Percentiles rank a stretch among this genome's conserved stretches.
Conservation (phyloP, 1,140 invertebrate species). For the Ctenoplectra terminalis region DNA sequence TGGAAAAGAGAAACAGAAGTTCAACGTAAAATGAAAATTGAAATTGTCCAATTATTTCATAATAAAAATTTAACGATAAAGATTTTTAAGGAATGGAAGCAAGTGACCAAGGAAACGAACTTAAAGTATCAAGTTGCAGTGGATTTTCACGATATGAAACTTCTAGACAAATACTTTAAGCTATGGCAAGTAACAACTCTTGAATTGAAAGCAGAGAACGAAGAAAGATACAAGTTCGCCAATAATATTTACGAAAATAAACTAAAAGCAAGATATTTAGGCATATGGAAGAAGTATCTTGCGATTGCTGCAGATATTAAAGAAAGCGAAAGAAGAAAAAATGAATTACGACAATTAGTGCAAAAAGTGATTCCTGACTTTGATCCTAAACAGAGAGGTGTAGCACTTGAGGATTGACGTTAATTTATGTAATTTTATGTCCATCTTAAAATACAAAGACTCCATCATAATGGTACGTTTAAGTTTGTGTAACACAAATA, state of each 20-base stretch:
- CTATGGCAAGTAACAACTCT: constrained; percentile 60
- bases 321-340: constrained; percentile 74
- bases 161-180: constrained; percentile 66
- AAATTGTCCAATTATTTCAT: constrained; percentile 61
- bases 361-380: constrained; percentile 77
- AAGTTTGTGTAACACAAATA: constrained; percentile 21
- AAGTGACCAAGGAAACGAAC: constrained; percentile 50
- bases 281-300: constrained; percentile 73
- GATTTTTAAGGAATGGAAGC: constrained; percentile 69
- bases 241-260: constrained; percentile 56
- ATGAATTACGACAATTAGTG: constrained; percentile 75
- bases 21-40: constrained; percentile 51
- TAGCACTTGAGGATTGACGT: constrained; percentile 72
- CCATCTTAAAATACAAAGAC: constrained; percentile 24
- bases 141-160: constrained; percentile 76
- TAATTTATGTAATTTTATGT: too few species aligned
- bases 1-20: constrained; percentile 66
- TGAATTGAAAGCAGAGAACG: constrained; percentile 43
- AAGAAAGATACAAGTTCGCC: constrained; percentile 66
- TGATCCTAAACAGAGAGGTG: constrained; percentile 73
- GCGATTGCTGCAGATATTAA: constrained; percentile 70
- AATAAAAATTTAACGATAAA: constrained; percentile 67
- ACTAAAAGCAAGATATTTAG: constrained; percentile 69
- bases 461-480: constrained; percentile 29
- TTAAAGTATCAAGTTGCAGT: constrained; percentile 73